Base-by-base conservation (phyloP, 2,797 vertebrate genomes). In the Poecilia picta region DNA sequence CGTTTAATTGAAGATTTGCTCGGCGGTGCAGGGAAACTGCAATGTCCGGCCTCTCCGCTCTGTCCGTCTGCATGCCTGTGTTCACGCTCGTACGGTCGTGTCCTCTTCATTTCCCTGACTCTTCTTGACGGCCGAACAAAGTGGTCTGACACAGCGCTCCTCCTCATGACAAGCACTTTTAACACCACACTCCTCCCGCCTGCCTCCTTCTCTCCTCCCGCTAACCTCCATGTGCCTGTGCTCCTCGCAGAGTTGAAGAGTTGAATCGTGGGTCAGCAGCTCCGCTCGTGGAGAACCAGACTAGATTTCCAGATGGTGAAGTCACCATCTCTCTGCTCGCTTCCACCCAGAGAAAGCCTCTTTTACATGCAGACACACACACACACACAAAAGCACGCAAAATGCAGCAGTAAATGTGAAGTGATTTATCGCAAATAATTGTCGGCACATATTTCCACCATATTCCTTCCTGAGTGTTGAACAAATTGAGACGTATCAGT, bases 291-390 rank as follows among this genome's bases (percentile, higher is more conserved):
- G 36, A 94, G 95, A 95, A 94, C 94, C 95, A 96, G 97, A 97
- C 97, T 96, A 95, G 94, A 97, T 97, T 97, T 97, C 97, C 97
- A 97, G 97, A 97, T 97, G 97, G 95, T 94, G 95, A 92, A 95
- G 95, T 95, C 94, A 92, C 92, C 93, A 95, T 94, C 91, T 94
- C 95, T 96, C 96, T 95, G 95, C 94, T 96, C 97, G 97, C 96
- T 97, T 97, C 96, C 95, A 94, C 77, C 80, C 75, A 81, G 72
- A 88, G 71, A 82, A 82, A 84, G 46, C 49, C 70, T 73, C 62
- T 33, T 16, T 73, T 33, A 70, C 71, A 72, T 15, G 36, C 70
- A 71, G 41, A 53, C 53, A 72, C 6, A 43, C 13, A 73, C 59
- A 74, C 5, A 31, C 13, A 73, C 11, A n/a, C 36, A 2, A 3